Percentiles rank a stretch among this genome's conserved stretches.
Conservation (phyloP, 2,113 vertebrate species). For the Takifugu bimaculatus region DNA sequence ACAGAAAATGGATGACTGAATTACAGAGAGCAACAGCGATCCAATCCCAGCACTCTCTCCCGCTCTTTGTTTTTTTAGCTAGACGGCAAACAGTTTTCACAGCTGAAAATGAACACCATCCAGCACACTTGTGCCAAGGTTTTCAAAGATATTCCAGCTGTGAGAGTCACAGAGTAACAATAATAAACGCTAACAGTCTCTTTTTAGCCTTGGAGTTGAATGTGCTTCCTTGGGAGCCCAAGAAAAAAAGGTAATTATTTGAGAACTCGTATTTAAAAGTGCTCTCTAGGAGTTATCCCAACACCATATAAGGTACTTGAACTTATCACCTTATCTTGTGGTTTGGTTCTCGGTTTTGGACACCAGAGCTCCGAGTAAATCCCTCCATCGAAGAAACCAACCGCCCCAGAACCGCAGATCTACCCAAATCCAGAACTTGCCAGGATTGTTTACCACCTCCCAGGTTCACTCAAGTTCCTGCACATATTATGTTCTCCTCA, state of each 20-base stretch:
- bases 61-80: constrained; percentile 46
- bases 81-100: constrained; percentile 54
- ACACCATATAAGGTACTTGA: constrained; percentile 2
- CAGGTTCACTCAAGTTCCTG: constrained; percentile 2
- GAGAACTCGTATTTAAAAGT: constrained; percentile 3
- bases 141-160: constrained; percentile 55
- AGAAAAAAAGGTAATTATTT: constrained; percentile 31
- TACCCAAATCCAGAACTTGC: neutral
- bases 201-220: constrained; percentile 36
- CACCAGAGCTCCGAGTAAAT: constrained; percentile 10
- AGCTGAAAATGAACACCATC: constrained; percentile 45
- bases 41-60: constrained; percentile 29
- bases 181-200: constrained; percentile 39
- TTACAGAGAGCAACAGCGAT: constrained; percentile 45
- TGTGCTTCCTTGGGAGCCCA: constrained; percentile 23
- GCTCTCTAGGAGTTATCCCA: neutral
- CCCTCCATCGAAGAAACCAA: neutral
- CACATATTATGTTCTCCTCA: neutral
- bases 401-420: neutral
- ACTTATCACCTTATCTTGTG: constrained; percentile 7
- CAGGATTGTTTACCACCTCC: constrained; percentile 2
- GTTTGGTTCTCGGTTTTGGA: constrained; percentile 2
- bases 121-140: constrained; percentile 36
- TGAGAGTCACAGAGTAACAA: constrained; percentile 29
- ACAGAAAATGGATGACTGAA: constrained; percentile 61